Evolutionary conservation across 2,888 invertebrate species (phyloP).

Genomic region (Iselma pallidipennis): DNA sequence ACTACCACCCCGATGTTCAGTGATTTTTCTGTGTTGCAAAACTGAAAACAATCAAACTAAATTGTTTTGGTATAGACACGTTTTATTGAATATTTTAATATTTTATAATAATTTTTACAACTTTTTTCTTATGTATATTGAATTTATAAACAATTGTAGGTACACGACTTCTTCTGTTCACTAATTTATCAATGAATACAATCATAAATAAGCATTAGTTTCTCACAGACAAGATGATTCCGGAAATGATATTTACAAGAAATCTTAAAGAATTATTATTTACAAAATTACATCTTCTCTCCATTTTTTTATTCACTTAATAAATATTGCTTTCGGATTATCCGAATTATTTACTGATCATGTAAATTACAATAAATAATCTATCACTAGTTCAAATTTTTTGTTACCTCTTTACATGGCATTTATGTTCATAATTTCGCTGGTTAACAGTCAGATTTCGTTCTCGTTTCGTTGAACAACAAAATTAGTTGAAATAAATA

Average conservation of each 20-base stretch:
- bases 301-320: constrained; percentile 26
- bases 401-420: constrained; percentile 3
- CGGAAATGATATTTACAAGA: constrained; percentile 19
- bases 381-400: constrained; percentile 23
- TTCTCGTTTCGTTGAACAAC: not conserved
- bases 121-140: constrained; percentile 27
- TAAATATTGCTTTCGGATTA: constrained; percentile 44
- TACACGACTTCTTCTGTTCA: constrained; percentile 23
- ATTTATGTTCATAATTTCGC: constrained; percentile 7
- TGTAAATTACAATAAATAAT: constrained; percentile 36
- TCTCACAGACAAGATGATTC: not conserved
- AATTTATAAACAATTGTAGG: constrained; percentile 32
- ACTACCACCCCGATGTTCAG: not conserved
- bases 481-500: constrained; percentile 9
- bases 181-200: constrained; percentile 18
- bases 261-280: constrained; percentile 38
- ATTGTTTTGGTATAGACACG: not conserved
- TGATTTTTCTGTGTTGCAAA: not conserved
- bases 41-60: not conserved
- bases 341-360: no score
- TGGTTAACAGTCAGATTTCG: not conserved
- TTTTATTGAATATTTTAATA: constrained; percentile 30
- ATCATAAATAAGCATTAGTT: constrained; percentile 17
- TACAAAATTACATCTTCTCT: constrained; percentile 33
- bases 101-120: constrained; percentile 37